Evolutionary conservation across 2,888 invertebrate species (phyloP), one percentile per base, ranked within the genome.

Genomic region (Cheilosia grossa): DNA sequence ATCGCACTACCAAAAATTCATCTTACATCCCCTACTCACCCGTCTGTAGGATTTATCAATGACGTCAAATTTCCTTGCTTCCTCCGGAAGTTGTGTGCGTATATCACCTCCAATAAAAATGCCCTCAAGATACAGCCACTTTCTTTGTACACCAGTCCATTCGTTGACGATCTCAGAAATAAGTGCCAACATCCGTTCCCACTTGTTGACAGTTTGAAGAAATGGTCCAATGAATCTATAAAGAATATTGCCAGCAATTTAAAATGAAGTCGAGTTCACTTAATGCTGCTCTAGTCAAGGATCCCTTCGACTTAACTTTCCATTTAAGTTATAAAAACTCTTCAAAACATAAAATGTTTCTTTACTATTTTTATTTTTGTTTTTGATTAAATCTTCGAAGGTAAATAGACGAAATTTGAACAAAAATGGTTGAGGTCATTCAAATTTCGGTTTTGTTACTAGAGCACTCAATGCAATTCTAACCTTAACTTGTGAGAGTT

Each of bases 101-200:
- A 98, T 98, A 89, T 98, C 98, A 5, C 97, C 97, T 0, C 96
- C 97, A 0, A 97, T 95, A 90, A 98, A 98, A 83, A 98, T 98
- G 0, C 97, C 97, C 90, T 98, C 98, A 87, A 98, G 92, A 90
- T 98, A 97, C 87, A 98, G 93, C 98, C 98, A 98, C 90, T 97
- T 98, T 77, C 96, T 93, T 90, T 98, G 98, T 2, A 97, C 95
- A 3, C 94, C 94, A 90, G 96, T 92, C 98, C 98, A 98, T 87
- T 96, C 96, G 80, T 97, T 97, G 2, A 98, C 94, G 6, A 98
- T 96, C 91, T 98, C 97, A 0, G 96, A 95, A 80, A 98, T 96
- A 9, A 94, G 93, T 0, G 97, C 95, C 88, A 98, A 92, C 2
- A 94, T 94, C 81, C 95, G 95, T 89, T 98, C 98, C 97, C 97